Percentiles rank a stretch among this genome's conserved stretches.
Evolutionary conservation across 2,797 vertebrate genomes (phyloP).

Genomic region (Phataginus tetradactyla): DNA sequence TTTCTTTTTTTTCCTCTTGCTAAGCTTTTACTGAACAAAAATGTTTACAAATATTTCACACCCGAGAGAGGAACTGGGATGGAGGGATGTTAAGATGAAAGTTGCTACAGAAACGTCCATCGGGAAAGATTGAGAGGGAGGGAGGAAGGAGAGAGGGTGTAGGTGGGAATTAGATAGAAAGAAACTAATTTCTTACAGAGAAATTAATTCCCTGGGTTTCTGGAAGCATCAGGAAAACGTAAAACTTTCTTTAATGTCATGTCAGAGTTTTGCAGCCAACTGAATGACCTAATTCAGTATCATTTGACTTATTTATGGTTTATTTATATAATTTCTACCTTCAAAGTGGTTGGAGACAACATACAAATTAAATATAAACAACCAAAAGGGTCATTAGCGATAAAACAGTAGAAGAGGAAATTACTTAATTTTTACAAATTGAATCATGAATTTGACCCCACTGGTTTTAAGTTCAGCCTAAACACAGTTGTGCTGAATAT

Average conservation of each 20-base stretch:
- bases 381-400: not conserved
- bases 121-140: not conserved
- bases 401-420: not conserved
- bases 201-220: not conserved
- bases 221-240: not conserved
- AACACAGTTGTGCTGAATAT: slow-evolving; percentile 11
- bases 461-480: not conserved
- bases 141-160: too few relatives aligned
- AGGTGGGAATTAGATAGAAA: not conserved
- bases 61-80: not conserved
- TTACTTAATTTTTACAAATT: slow-evolving; percentile 6
- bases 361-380: not conserved
- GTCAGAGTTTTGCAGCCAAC: not conserved
- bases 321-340: not conserved
- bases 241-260: not conserved
- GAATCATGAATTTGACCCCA: not conserved
- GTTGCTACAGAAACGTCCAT: not conserved
- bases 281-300: not conserved
- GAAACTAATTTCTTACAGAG: not conserved
- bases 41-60: not conserved
- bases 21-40: not conserved
- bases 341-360: not conserved
- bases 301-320: not conserved
- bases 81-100: not conserved
- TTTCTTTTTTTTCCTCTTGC: not conserved